These are phyloP conservation scores for Hesperophylax magnus DNA, from an alignment of 1,140 invertebrate genomes.

Conservation along the genomic window DNA sequence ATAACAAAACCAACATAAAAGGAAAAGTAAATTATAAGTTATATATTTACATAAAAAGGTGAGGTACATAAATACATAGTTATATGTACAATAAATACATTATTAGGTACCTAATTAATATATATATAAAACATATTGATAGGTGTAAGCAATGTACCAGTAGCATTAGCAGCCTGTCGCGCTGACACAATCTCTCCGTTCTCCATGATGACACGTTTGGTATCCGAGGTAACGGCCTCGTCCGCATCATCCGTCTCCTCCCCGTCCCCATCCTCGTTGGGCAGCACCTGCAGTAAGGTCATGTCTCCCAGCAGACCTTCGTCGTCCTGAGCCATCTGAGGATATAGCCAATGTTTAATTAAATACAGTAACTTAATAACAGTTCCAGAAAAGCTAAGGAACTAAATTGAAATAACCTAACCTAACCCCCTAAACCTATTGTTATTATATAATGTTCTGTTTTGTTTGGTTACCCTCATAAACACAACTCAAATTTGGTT, in stretches of 20 bases:
- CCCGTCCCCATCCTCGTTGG: conserved; percentile 3
- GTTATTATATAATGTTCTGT: no score
- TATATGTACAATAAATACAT: not conserved
- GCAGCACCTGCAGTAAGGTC: conserved; percentile 15
- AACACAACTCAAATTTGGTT: no score
- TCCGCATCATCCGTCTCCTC: conserved; percentile 24
- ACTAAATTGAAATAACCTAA: no score
- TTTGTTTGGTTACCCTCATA: no score
- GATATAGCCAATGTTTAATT: no score
- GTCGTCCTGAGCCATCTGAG: conserved; percentile 15
- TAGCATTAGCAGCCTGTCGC: not conserved
- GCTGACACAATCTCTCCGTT: conserved; percentile 26
- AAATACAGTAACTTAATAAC: no score
- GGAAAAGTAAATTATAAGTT: no score
- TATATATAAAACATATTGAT: not conserved
- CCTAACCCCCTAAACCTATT: no score
- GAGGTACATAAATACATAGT: no score
- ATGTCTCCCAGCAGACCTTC: conserved; percentile 5
- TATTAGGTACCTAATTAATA: not conserved
- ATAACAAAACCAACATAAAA: no score
- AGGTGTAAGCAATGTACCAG: not conserved
- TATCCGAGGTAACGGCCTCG: not conserved
- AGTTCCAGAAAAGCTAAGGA: no score
- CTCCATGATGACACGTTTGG: conserved; percentile 26
- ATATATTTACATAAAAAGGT: no score